Percentiles rank a stretch among this genome's conserved stretches.
These are phyloP conservation scores for Colostygia pectinataria DNA, from an alignment of 2,888 invertebrate genomes.

Conservation along the genomic window DNA sequence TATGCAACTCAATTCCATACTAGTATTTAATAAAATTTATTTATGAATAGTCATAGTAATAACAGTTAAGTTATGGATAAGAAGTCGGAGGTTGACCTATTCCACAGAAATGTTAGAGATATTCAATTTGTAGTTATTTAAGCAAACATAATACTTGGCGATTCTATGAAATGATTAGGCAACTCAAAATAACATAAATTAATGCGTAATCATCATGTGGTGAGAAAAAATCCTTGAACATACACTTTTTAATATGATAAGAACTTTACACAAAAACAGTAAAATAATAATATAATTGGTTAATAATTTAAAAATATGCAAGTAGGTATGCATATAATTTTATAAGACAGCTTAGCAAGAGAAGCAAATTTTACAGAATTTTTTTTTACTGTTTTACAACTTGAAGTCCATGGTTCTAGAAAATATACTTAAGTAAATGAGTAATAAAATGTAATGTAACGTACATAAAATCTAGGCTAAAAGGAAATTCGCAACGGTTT, in stretches of 20 bases:
- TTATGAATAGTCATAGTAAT: constrained; percentile 18
- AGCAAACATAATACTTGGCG: constrained; percentile 3
- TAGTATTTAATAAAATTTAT: constrained; percentile 27
- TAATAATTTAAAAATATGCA: too few species aligned
- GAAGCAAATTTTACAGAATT: too few species aligned
- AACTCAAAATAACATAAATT: not conserved
- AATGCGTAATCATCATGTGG: too few species aligned
- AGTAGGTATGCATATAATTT: too few species aligned
- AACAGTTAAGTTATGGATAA: constrained; percentile 25
- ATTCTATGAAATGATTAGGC: constrained; percentile 1
- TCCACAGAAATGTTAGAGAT: constrained; percentile 5
- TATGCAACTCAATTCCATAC: constrained; percentile 10
- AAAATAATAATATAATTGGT: too few species aligned
- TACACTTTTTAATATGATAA: too few species aligned
- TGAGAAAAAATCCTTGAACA: too few species aligned
- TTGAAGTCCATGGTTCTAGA: constrained; percentile 18
- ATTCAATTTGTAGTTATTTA: constrained; percentile 3
- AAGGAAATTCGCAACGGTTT: constrained; percentile 38
- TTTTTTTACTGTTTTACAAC: not conserved
- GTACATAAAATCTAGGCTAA: constrained; percentile 14
- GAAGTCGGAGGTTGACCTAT: constrained; percentile 27
- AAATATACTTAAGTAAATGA: too few species aligned
- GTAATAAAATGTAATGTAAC: too few species aligned
- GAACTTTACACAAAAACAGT: too few species aligned
- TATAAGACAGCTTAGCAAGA: too few species aligned